Evolutionary conservation across 2,888 invertebrate species (phyloP), one percentile per base, ranked within the genome.

Genomic region (Colletes collaris): DNA sequence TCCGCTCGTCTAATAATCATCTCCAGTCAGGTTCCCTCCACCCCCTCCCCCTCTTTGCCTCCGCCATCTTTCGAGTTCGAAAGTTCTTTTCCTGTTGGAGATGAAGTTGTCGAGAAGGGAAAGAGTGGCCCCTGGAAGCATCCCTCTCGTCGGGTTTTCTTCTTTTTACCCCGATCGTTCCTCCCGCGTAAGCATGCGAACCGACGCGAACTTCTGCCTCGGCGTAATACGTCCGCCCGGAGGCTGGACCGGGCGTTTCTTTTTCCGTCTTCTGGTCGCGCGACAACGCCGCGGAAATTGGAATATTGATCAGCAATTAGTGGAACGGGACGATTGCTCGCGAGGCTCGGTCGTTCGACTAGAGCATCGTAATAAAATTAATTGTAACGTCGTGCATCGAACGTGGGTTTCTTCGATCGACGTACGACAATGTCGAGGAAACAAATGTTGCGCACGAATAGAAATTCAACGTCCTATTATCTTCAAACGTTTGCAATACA

Each of bases 1-100:
- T 68, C 53, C 53, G 50, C 55, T 66, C 71, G 52, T 76, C 79
- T 82, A 84, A 86, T 87, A 86, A 86, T 85, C 79, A 82, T 83
- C 82, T 73, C 64, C 82, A 69, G 70, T 70, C 67, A 46, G 44
- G 40, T 37, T 37, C 62, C 64, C 75, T 52, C 58, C 16, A 16
- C 16, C 40, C 56, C 35, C 53, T 50, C 63, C 62, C 44, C 37
- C 16, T 16, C 16, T 16, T 16, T 27, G 16, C 4, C 5, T 46
- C 27, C 73, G 76, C 64, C 82, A 66, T 72, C 80, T 64, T 75
- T 68, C 76, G 63, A 76, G 63, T 74, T 79, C 37, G 76, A 76
- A 76, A 80, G 65, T 84, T 76, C 80, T 77, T 69, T 75, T 80
- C 76, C 77, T 56, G 64, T 46, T 49, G 67, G 59, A 58, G 76